Conservation (phyloP, 2,888 invertebrate species). For the Orthosia incerta region DNA sequence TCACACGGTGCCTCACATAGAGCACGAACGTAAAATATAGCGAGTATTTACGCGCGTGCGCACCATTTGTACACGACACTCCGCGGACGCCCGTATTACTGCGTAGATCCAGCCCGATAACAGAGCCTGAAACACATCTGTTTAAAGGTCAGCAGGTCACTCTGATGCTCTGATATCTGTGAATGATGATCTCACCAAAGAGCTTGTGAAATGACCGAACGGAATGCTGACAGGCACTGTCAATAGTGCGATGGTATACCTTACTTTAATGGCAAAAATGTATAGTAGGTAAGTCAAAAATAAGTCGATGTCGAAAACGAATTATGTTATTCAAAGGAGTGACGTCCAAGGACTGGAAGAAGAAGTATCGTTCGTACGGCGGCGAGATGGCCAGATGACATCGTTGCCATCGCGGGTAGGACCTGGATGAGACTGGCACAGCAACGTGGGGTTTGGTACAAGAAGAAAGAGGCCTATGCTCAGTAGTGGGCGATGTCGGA, state of each 20-base stretch:
- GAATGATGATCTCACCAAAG: no score
- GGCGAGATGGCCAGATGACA: not conserved
- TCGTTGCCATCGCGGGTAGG: not conserved
- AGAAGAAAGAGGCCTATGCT: no score
- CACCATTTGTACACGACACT: constrained; percentile 73
- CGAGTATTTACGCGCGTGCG: constrained; percentile 73
- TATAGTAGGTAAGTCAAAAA: no score
- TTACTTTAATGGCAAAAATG: no score
- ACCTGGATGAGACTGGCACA: not conserved
- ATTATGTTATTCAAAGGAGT: no score
- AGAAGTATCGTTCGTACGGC: not conserved
- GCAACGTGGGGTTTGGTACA: no score
- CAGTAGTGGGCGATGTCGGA: no score
- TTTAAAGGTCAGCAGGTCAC: constrained; percentile 23
- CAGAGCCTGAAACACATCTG: constrained; percentile 25
- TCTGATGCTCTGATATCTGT: not conserved
- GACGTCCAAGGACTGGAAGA: not conserved
- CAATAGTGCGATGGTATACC: no score
- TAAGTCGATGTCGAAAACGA: no score
- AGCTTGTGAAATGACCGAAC: not conserved
- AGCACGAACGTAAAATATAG: constrained; percentile 75
- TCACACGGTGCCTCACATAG: constrained; percentile 51
- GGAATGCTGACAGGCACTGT: not conserved
- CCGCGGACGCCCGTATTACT: constrained; percentile 60
- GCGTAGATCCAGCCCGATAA: constrained; percentile 63